Evolutionary conservation across 1,140 invertebrate genomes (phyloP).

Genomic region (Procambarus clarkii): DNA sequence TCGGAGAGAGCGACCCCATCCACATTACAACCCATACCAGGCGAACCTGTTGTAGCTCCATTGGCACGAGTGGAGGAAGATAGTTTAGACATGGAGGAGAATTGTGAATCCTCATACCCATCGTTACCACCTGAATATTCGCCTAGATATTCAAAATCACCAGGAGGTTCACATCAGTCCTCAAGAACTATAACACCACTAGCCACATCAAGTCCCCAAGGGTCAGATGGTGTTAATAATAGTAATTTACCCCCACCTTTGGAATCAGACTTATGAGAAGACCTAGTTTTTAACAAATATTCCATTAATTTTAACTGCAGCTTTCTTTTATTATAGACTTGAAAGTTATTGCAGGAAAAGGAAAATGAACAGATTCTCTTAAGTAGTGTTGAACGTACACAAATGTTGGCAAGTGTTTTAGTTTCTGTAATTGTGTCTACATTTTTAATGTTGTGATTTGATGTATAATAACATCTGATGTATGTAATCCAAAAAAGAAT

Average conservation of each 20-base stretch:
- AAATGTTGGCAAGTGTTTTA: not conserved
- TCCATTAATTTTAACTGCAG: not conserved
- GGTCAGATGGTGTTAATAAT: conserved; percentile 23
- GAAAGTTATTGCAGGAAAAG: not conserved
- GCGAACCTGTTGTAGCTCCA: conserved; percentile 40
- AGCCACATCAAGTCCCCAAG: conserved; percentile 60
- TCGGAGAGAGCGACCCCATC: conserved; percentile 45
- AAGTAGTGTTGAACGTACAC: not conserved
- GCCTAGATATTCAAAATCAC: not conserved
- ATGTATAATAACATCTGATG: not conserved
- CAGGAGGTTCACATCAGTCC: not conserved
- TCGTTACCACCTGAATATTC: not conserved
- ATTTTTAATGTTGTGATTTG: conserved; percentile 5
- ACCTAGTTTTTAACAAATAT: not conserved
- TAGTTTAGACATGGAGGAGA: conserved; percentile 25
- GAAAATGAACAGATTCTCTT: not conserved
- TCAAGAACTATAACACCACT: conserved; percentile 17
- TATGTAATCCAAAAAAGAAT: not conserved
- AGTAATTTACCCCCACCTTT: conserved; percentile 57
- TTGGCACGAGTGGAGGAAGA: conserved; percentile 53
- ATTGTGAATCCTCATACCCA: not conserved
- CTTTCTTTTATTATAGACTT: conserved; percentile 29
- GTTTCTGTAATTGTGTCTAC: not conserved
- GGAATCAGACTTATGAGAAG: conserved; percentile 64
- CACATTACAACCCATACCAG: conserved; percentile 23